Evolutionary conservation across 1,140 invertebrate genomes (phyloP).

Genomic region (Magallana gigas): DNA sequence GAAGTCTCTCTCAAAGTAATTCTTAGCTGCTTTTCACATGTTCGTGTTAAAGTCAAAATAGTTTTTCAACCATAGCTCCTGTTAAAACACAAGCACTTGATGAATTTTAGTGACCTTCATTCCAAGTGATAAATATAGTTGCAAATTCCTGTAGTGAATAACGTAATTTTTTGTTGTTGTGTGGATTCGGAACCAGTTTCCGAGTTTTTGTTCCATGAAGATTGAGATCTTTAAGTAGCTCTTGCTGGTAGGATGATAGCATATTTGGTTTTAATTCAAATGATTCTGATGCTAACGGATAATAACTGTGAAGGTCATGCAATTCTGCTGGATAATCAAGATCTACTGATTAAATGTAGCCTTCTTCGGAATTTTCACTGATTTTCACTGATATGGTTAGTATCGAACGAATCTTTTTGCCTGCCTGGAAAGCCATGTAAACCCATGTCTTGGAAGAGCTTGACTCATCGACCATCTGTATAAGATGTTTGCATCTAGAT

Average conservation of each 20-base stretch:
- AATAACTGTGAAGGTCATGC: constrained; percentile 48
- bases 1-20: constrained; percentile 77
- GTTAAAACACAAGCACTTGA: constrained; percentile 44
- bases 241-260: constrained; percentile 31
- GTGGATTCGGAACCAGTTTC: constrained; percentile 20
- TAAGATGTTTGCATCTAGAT: constrained; percentile 41
- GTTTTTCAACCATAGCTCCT: constrained; percentile 51
- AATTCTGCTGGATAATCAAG: constrained; percentile 44
- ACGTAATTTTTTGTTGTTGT: constrained; percentile 43
- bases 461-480: constrained; percentile 39
- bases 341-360: constrained; percentile 38
- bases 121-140: constrained; percentile 48
- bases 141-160: constrained; percentile 57
- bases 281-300: constrained; percentile 41
- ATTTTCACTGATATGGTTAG: not conserved
- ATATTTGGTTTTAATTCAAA: constrained; percentile 10
- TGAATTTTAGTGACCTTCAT: constrained; percentile 57
- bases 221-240: not conserved
- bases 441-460: constrained; percentile 38
- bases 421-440: constrained; percentile 4
- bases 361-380: not conserved
- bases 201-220: not conserved
- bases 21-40: constrained; percentile 73
- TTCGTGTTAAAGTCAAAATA: constrained; percentile 60
- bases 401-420: constrained; percentile 6